Evolutionary conservation across 2,888 invertebrate genomes (phyloP), one percentile per base, ranked within the genome.

Genomic region (Romanomermis culicivorax): DNA sequence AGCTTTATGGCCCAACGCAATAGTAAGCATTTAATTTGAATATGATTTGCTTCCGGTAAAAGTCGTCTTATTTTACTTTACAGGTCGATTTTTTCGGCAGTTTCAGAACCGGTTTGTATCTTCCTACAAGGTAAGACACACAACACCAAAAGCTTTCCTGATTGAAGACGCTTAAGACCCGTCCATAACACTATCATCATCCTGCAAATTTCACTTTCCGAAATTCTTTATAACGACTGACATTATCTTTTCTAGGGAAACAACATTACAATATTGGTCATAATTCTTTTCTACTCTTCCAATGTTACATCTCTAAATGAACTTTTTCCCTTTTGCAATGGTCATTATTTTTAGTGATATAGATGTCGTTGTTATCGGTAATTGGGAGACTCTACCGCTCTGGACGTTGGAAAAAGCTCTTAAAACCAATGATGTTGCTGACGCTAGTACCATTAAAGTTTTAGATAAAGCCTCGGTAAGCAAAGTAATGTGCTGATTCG

Each of bases 31-130:
- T 24, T 26, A 53, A 29, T 62, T 61, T 60, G 52, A 48, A 7
- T 57, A 58, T 63, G 48, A 60, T 60, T 52, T 29, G 43, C 23
- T 58, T 58, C 7, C 59, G 60, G 59, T 51, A 45, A 17, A 36
- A 56, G 27, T 20, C 43, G n/a, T 30, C 54, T 27, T 58, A 52
- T 45, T 29, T 55, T 57, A 25, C 26, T 49, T 58, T 56, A 29
- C 54, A 84, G 71, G 89, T 95, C 61, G 88, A 93, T 75, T 84
- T 93, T 66, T 97, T 95, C 76, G 95, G 95, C 66, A 91, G 91
- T 67, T 93, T 91, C 75, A 80, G 87, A 64, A 95, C 95, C 60
- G 89, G 89, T 55, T 80, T 97, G 61, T 97, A 93, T 76, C 78
- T 97, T 70, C 95, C 95, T 61, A 93, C 93, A 67, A 89, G 89